These are phyloP conservation scores for Pampus argenteus DNA, from an alignment of 2,797 vertebrate genomes.

Conservation along the genomic window DNA sequence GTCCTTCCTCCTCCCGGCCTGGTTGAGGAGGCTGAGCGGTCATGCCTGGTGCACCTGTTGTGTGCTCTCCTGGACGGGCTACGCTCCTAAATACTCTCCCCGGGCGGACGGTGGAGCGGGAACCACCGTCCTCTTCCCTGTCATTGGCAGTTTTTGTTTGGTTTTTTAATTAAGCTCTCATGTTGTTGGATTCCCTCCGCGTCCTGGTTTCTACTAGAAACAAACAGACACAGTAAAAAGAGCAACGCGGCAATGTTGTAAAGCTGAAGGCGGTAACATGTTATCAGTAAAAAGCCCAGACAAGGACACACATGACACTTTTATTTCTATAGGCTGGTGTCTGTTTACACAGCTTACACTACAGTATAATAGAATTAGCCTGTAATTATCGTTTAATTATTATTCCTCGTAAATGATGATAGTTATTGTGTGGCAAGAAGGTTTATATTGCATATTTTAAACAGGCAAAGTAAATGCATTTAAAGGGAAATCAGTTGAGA, in stretches of 20 bases:
- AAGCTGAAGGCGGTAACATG: slow-evolving; percentile 32
- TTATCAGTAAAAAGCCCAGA: slow-evolving; percentile 23
- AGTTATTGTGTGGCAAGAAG: not conserved
- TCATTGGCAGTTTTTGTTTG: slow-evolving; percentile 72
- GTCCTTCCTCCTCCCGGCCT: not conserved
- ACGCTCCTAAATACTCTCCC: slow-evolving; percentile 78
- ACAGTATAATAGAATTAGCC: not conserved
- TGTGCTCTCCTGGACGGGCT: slow-evolving; percentile 13
- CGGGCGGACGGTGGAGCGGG: slow-evolving; percentile 86
- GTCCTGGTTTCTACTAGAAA: slow-evolving; percentile 73
- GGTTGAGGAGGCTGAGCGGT: not conserved
- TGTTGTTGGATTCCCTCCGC: slow-evolving; percentile 60
- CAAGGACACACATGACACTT: slow-evolving; percentile 7
- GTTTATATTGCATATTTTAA: not conserved
- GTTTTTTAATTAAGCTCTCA: slow-evolving; percentile 25
- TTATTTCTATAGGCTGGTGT: slow-evolving; percentile 7
- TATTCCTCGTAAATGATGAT: not conserved
- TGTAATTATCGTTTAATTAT: not conserved
- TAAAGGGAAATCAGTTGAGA: not conserved
- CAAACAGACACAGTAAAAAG: slow-evolving; percentile 47
- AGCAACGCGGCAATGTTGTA: slow-evolving; percentile 31
- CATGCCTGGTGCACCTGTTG: slow-evolving; percentile 61
- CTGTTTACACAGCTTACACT: not conserved
- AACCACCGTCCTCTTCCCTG: slow-evolving; percentile 68
- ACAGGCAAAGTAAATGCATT: not conserved